phyloP scores from a whole-genome alignment of 2,888 invertebrate species.

The Clostera curtula region DNA sequence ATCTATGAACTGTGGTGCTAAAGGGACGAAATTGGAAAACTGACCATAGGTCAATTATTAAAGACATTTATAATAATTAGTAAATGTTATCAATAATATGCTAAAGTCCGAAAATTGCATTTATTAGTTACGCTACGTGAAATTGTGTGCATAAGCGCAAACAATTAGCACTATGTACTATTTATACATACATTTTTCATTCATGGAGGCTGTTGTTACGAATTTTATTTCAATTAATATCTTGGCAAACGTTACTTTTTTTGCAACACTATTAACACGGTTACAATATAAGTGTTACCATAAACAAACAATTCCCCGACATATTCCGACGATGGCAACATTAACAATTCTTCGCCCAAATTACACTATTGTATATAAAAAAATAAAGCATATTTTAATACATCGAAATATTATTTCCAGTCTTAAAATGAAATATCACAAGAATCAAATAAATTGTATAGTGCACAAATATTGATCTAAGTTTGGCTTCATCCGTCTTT shows the following conservation, averaged over 20 bases:
- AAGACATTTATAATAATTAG: too few relatives aligned
- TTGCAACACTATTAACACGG: too few relatives aligned
- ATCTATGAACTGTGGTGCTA: too few relatives aligned
- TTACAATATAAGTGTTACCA: too few relatives aligned
- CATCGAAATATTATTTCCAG: conserved; percentile 32
- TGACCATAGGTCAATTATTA: too few relatives aligned
- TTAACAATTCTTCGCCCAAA: conserved; percentile 45
- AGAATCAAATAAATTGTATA: conserved; percentile 18
- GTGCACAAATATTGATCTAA: conserved; percentile 35
- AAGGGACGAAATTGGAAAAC: too few relatives aligned
- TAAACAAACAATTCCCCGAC: conserved; percentile 8
- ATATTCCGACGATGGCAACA: conserved; percentile 16
- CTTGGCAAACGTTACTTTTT: too few relatives aligned
- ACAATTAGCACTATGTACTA: conserved; percentile 30
- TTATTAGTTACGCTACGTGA: too few relatives aligned
- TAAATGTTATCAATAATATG: too few relatives aligned
- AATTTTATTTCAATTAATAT: too few relatives aligned
- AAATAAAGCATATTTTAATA: conserved; percentile 32
- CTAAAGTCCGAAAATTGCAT: too few relatives aligned
- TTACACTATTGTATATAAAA: conserved; percentile 12
- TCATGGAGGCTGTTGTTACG: conserved; percentile 17
- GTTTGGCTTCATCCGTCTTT: conserved; percentile 8
- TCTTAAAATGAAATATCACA: conserved; percentile 38
- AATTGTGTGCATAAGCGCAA: too few relatives aligned
- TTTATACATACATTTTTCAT: conserved; percentile 32